phyloP scores from a whole-genome alignment of 2,113 vertebrate genomes.

The Malurus elegans region DNA sequence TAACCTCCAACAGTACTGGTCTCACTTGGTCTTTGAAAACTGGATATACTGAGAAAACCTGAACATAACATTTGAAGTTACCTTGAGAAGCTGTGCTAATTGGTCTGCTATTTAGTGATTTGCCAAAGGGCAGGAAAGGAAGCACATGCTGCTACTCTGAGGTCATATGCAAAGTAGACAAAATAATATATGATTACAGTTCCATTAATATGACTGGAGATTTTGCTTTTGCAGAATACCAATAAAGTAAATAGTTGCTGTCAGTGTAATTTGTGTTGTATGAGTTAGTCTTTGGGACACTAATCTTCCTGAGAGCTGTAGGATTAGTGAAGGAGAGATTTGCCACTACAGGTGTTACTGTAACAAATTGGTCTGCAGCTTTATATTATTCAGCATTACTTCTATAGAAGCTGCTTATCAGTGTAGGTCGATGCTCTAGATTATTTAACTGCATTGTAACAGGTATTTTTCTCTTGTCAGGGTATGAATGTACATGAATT shows the following conservation, averaged over 20 bases:
- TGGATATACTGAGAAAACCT: neutral
- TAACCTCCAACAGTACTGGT: neutral
- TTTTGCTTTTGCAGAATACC: neutral
- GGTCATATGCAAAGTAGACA: neutral
- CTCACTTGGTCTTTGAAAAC: neutral
- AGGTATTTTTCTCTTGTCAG: neutral
- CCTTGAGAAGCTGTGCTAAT: fast-evolving
- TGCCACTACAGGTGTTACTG: neutral
- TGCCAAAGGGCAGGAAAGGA: neutral
- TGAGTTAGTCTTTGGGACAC: neutral
- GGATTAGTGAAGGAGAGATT: neutral
- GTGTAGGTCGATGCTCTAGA: neutral
- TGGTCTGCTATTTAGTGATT: neutral
- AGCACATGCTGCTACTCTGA: neutral
- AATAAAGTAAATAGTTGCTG: neutral
- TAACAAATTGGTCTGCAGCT: neutral
- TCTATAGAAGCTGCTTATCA: neutral
- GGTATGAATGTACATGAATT: neutral
- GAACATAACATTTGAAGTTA: neutral
- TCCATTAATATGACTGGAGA: neutral
- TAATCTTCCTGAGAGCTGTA: neutral
- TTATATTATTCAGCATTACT: neutral
- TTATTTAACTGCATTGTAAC: neutral
- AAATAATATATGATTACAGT: neutral
- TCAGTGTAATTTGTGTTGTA: neutral